phyloP scores from a whole-genome alignment of 2,888 invertebrate genomes.

The Tipula helvola region DNA sequence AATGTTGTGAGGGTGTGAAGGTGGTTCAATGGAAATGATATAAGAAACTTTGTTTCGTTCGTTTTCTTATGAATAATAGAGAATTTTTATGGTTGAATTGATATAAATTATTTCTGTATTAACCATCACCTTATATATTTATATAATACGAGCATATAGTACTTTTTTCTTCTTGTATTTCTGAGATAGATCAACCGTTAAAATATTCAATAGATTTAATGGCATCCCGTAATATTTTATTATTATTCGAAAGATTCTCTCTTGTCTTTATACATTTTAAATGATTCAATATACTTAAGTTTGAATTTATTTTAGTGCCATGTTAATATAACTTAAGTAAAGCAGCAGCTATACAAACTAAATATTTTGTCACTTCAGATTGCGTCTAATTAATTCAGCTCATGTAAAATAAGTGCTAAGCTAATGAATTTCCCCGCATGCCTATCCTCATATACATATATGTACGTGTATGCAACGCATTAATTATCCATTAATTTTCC shows the following conservation, averaged over 20 bases:
- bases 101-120: neutral
- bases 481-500: neutral
- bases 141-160: neutral
- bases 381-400: neutral
- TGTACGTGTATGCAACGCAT: neutral
- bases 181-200: neutral
- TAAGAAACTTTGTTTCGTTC: neutral
- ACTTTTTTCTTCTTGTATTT: neutral
- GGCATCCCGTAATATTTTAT: neutral
- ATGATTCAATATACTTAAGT: neutral
- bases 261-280: neutral
- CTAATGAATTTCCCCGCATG: neutral
- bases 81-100: neutral
- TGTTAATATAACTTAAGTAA: neutral
- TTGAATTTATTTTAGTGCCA: neutral
- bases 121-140: neutral
- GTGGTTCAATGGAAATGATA: neutral
- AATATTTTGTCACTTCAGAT: neutral
- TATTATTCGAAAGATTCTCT: neutral
- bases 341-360: neutral
- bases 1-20: neutral
- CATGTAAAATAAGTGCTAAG: neutral
- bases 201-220: constrained; percentile 4
- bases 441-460: neutral
- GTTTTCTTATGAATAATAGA: constrained; percentile 4